phyloP scores from a whole-genome alignment of 2,113 vertebrate species.

The Porphyrio hochstetteri region DNA sequence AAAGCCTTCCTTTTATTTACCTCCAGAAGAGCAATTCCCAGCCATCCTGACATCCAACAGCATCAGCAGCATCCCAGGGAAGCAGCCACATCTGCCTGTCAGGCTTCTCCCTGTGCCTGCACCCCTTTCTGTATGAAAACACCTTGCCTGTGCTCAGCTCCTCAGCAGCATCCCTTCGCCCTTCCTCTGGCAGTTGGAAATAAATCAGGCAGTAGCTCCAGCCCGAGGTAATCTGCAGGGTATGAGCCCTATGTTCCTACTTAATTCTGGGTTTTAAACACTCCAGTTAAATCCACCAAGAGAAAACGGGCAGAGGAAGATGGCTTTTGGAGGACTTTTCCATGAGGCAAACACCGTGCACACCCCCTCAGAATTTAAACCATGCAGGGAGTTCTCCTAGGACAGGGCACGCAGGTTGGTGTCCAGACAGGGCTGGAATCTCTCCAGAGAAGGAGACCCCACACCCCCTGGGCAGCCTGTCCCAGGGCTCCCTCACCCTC shows the following conservation, averaged over 20 bases:
- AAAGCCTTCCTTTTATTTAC: background rate
- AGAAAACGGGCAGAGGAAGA: background rate
- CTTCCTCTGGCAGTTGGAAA: background rate
- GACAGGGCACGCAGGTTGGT: too few relatives aligned
- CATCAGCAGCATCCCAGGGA: background rate
- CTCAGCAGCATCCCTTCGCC: background rate
- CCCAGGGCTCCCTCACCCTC: too few relatives aligned
- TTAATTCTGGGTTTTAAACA: background rate
- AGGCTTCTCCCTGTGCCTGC: background rate
- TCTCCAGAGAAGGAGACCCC: too few relatives aligned
- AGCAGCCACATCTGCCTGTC: background rate
- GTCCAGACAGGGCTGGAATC: too few relatives aligned
- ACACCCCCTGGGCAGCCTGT: too few relatives aligned
- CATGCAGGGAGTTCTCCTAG: background rate
- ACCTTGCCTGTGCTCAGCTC: background rate
- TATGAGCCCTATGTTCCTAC: background rate
- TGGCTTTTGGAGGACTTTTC: background rate
- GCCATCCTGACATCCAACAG: background rate
- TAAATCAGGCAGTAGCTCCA: background rate
- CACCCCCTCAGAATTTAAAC: background rate
- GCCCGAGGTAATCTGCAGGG: background rate
- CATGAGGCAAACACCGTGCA: accelerated
- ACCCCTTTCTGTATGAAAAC: background rate
- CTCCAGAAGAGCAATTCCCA: background rate
- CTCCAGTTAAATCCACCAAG: background rate